Evolutionary conservation across 2,797 vertebrate species (phyloP).

Genomic region (Enteromius paludinosus): DNA sequence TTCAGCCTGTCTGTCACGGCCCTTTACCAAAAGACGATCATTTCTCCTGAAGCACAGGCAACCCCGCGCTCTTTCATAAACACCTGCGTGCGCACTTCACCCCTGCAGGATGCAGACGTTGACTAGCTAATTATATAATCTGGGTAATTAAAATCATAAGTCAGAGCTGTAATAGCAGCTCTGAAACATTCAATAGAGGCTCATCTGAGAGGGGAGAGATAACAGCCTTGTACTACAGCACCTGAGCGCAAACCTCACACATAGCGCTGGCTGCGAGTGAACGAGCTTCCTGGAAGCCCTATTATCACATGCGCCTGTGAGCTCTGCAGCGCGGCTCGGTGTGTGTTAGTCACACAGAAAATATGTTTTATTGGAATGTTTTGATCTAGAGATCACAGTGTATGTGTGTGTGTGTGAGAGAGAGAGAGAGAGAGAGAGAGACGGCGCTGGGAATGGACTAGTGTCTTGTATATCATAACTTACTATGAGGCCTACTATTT

Average conservation of each 20-base stretch:
- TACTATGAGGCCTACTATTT: neutral
- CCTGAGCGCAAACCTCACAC: constrained; percentile 54
- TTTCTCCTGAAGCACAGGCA: constrained; percentile 32
- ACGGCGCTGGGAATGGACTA: neutral
- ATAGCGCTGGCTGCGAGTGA: constrained; percentile 45
- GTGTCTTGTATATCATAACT: neutral
- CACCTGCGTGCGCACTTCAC: constrained; percentile 51
- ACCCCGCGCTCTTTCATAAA: constrained; percentile 29
- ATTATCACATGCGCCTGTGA: constrained; percentile 47
- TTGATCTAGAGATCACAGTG: constrained; percentile 15
- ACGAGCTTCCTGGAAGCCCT: constrained; percentile 49
- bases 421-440: too few species aligned
- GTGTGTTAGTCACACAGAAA: constrained; percentile 48
- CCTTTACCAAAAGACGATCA: constrained; percentile 49
- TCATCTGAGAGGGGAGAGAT: constrained; percentile 55
- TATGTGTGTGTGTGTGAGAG: neutral
- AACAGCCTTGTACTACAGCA: constrained; percentile 49
- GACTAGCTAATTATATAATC: constrained; percentile 61
- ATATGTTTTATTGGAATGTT: constrained; percentile 44
- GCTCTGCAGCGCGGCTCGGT: neutral
- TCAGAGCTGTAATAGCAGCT: constrained; percentile 60
- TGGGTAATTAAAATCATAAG: constrained; percentile 64
- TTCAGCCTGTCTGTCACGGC: constrained; percentile 55
- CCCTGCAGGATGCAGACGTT: constrained; percentile 56
- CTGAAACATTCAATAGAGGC: constrained; percentile 60